Percentiles rank a stretch among this genome's conserved stretches.
These are phyloP conservation scores for Eugnorisma glareosa DNA, from an alignment of 2,888 invertebrate species.

Conservation along the genomic window DNA sequence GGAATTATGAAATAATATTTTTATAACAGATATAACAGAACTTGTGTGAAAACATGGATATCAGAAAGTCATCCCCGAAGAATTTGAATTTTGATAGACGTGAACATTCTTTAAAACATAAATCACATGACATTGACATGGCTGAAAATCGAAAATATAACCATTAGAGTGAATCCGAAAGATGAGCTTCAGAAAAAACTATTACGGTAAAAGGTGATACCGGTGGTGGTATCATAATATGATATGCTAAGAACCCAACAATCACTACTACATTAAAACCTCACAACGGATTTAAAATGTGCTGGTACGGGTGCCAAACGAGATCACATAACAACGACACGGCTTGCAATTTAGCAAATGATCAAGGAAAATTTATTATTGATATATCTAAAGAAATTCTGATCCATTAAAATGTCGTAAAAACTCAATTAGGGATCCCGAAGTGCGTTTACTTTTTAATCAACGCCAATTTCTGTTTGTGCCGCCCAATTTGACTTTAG, in stretches of 20 bases:
- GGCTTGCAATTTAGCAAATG: constrained; percentile 51
- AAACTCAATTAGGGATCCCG: constrained; percentile 64
- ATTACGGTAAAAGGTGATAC: too few relatives aligned
- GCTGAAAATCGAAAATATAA: not conserved
- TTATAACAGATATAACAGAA: not conserved
- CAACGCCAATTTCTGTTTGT: constrained; percentile 52
- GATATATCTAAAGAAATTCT: constrained; percentile 53
- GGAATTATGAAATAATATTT: constrained; percentile 11
- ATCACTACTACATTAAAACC: constrained; percentile 33
- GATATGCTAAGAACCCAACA: not conserved
- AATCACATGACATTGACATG: too few relatives aligned
- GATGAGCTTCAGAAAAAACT: not conserved
- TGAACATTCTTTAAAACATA: not conserved
- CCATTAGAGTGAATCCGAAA: not conserved
- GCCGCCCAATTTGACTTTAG: constrained; percentile 49
- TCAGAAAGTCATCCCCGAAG: not conserved
- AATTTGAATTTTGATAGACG: not conserved
- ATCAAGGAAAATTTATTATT: constrained; percentile 55
- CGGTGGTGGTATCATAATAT: not conserved
- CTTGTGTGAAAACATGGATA: not conserved
- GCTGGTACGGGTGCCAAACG: constrained; percentile 2
- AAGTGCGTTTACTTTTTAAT: constrained; percentile 57
- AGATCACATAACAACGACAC: constrained; percentile 13
- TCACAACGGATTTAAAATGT: constrained; percentile 20
- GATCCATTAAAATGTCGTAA: constrained; percentile 64